A percentile compares a stretch with the other conserved stretches of the same genome.
Evolutionary conservation across 1,140 invertebrate genomes (phyloP).

Genomic region (Polyergus mexicanus): DNA sequence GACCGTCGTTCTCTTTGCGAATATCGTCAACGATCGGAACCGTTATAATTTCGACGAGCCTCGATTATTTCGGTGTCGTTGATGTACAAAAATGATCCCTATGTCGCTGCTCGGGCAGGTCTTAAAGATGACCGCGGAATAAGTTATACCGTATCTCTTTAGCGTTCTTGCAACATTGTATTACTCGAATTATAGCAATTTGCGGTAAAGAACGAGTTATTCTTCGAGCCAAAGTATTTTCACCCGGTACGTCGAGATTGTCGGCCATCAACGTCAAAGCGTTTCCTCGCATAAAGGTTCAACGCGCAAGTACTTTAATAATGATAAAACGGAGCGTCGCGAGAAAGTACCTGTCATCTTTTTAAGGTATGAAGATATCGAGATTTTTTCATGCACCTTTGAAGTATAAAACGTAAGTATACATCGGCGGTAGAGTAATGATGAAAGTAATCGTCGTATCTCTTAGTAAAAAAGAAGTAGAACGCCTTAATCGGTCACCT

Average conservation of each 20-base stretch:
- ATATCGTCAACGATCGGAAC: constrained; percentile 12
- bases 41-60: constrained; percentile 42
- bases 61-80: constrained; percentile 39
- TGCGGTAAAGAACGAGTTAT: constrained; percentile 44
- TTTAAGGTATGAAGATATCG: neutral
- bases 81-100: constrained; percentile 40
- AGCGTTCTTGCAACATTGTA: constrained; percentile 30
- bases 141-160: constrained; percentile 28
- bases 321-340: neutral
- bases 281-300: neutral
- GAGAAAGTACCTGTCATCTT: neutral
- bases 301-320: constrained; percentile 5
- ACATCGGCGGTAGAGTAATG: neutral
- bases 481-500: constrained; percentile 23
- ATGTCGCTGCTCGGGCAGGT: neutral
- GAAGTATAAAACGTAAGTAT: neutral
- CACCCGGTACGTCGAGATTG: constrained; percentile 14
- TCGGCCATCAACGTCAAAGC: constrained; percentile 28
- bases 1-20: constrained; percentile 18
- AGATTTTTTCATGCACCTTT: neutral
- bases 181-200: constrained; percentile 57
- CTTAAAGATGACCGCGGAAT: constrained; percentile 17
- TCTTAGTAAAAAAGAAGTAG: constrained; percentile 16
- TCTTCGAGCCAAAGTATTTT: constrained; percentile 23
- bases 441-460: constrained; percentile 19